A percentile compares a stretch with the other conserved stretches of the same genome.
Evolutionary conservation across 1,140 invertebrate species (phyloP).

Genomic region (Akabosia matsudoensis): DNA sequence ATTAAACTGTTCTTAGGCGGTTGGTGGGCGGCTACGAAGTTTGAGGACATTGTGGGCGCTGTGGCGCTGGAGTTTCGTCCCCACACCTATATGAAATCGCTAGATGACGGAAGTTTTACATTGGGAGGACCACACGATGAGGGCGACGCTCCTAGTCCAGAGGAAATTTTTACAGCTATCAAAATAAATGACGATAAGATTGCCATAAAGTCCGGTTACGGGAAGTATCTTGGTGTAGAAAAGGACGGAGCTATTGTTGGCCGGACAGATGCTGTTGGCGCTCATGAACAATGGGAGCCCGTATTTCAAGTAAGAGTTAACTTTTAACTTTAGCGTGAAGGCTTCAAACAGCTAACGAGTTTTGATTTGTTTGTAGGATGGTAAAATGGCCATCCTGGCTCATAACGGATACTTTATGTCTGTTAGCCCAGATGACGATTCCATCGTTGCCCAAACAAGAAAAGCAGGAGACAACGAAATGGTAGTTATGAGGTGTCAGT

Average conservation of each 20-base stretch:
- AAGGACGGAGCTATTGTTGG: constrained; percentile 73
- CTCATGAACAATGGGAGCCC: constrained; percentile 91
- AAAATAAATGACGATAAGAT: constrained; percentile 79
- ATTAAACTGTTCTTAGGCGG: constrained; percentile 61
- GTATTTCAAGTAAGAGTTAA: constrained; percentile 73
- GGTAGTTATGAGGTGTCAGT: constrained; percentile 58
- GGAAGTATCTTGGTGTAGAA: constrained; percentile 79
- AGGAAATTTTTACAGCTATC: constrained; percentile 91
- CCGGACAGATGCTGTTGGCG: constrained; percentile 85
- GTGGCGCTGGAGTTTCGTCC: constrained; percentile 83
- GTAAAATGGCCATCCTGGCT: constrained; percentile 78
- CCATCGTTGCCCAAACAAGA: constrained; percentile 68
- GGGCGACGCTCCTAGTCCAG: constrained; percentile 78
- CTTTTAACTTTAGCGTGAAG: neutral
- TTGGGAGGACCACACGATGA: constrained; percentile 79
- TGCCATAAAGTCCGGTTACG: constrained; percentile 92
- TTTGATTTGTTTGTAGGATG: constrained; percentile 56
- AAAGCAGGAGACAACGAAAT: constrained; percentile 67
- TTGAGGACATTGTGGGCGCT: constrained; percentile 77
- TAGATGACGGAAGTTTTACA: constrained; percentile 92
- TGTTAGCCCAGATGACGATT: constrained; percentile 73
- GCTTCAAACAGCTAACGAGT: too few relatives aligned
- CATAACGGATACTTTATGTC: constrained; percentile 77
- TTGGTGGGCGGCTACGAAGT: constrained; percentile 73
- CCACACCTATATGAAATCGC: constrained; percentile 75